A percentile compares a stretch with the other conserved stretches of the same genome.
Evolutionary conservation across 1,140 invertebrate genomes (phyloP).

Genomic region (Lordiphosa mommai): DNA sequence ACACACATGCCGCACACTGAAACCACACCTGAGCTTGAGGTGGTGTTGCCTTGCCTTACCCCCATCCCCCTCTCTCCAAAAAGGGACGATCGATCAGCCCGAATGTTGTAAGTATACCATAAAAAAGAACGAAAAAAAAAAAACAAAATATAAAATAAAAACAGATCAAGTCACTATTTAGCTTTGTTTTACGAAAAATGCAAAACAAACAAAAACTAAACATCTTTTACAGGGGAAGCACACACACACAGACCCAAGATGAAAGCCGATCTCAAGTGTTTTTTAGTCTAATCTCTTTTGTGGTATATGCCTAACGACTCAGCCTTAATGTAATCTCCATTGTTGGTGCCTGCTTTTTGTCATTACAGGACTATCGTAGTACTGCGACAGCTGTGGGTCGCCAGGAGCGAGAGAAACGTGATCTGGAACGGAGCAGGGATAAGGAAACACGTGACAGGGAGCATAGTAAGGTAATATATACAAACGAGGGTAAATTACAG

Average conservation of each 20-base stretch:
- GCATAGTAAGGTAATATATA: conserved; percentile 1
- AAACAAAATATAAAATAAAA: conserved; percentile 9
- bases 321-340: conserved; percentile 14
- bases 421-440: conserved; percentile 22
- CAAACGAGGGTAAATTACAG: neutral
- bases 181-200: no score
- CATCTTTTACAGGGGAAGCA: no score
- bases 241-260: no score
- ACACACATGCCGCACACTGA: conserved; percentile 1
- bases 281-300: no score
- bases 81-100: conserved; percentile 19
- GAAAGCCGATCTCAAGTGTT: no score
- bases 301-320: no score
- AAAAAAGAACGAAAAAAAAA: conserved; percentile 9
- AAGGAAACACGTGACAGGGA: conserved; percentile 11
- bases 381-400: conserved; percentile 15
- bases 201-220: no score
- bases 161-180: no score
- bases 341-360: conserved; percentile 19
- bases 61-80: neutral
- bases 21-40: neutral
- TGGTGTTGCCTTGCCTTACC: no score
- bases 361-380: conserved; percentile 37
- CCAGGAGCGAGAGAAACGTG: conserved; percentile 37
- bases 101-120: conserved; percentile 44